phyloP scores from a whole-genome alignment of 2,888 invertebrate genomes.

The Orgyia antiqua region DNA sequence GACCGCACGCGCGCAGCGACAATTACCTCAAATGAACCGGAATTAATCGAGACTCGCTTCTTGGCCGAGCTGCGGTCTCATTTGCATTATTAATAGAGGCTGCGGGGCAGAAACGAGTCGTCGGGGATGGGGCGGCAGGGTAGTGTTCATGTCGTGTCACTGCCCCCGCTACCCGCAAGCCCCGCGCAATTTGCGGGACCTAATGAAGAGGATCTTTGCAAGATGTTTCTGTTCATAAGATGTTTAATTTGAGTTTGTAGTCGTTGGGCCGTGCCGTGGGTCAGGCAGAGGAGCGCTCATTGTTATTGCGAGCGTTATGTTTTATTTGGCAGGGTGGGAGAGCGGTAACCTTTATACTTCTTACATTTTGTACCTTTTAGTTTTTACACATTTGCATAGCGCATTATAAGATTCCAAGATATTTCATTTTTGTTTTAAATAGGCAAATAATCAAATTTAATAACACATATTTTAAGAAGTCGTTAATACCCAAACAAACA shows the following conservation, averaged over 20 bases:
- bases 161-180: constrained; percentile 41
- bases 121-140: constrained; percentile 28
- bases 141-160: constrained; percentile 49
- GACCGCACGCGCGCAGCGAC: constrained; percentile 66
- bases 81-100: constrained; percentile 78
- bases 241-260: constrained; percentile 75
- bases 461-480: too few species aligned
- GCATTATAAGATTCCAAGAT: too few species aligned
- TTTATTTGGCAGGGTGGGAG: constrained; percentile 34
- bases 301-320: constrained; percentile 62
- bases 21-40: constrained; percentile 78
- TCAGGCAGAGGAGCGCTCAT: constrained; percentile 58
- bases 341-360: constrained; percentile 7
- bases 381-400: too few species aligned
- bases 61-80: constrained; percentile 77
- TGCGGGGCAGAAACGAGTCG: constrained; percentile 34
- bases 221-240: constrained; percentile 76
- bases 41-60: constrained; percentile 76
- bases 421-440: too few species aligned
- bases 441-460: too few species aligned
- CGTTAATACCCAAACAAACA: too few species aligned
- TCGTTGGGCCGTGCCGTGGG: constrained; percentile 46
- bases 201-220: constrained; percentile 76
- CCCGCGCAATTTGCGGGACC: constrained; percentile 65
- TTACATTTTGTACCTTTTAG: not conserved